Evolutionary conservation across 2,888 invertebrate genomes (phyloP).

Genomic region (Drosophila lacicola): DNA sequence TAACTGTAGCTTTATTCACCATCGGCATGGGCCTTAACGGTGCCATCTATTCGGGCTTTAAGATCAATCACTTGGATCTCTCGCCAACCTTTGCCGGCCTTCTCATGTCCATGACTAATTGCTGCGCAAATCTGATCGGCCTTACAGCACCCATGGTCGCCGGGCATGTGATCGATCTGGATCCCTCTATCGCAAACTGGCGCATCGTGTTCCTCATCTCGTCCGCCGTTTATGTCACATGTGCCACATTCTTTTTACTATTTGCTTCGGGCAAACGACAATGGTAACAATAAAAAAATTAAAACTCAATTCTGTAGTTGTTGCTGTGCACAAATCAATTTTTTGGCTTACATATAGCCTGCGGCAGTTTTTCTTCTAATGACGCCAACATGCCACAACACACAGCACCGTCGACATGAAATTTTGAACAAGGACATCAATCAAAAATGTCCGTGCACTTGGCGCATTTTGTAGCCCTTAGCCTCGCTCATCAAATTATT

Average conservation of each 20-base stretch:
- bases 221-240: slow-evolving; percentile 90
- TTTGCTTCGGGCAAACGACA: slow-evolving; percentile 92
- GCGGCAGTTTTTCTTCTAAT: slow-evolving; percentile 24
- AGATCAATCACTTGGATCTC: slow-evolving; percentile 95
- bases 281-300: slow-evolving; percentile 86
- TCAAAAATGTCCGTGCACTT: slow-evolving; percentile 39
- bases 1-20: slow-evolving; percentile 92
- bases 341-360: slow-evolving; percentile 8
- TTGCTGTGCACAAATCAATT: not conserved
- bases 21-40: slow-evolving; percentile 94
- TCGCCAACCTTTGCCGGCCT: slow-evolving; percentile 96
- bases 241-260: slow-evolving; percentile 91
- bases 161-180: slow-evolving; percentile 91
- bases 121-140: slow-evolving; percentile 94
- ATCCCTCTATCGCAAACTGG: slow-evolving; percentile 94
- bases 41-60: slow-evolving; percentile 91
- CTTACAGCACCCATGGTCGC: slow-evolving; percentile 93
- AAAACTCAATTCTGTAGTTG: slow-evolving; percentile 83
- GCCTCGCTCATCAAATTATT: not conserved
- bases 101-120: slow-evolving; percentile 96
- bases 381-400: slow-evolving; percentile 22
- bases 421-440: slow-evolving; percentile 87
- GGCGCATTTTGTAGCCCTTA: slow-evolving; percentile 2
- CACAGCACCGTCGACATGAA: slow-evolving; percentile 71
- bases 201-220: slow-evolving; percentile 93